A percentile compares a stretch with the other conserved stretches of the same genome.
Evolutionary conservation across 2,797 vertebrate species (phyloP).

Genomic region (Acanthis flammea): DNA sequence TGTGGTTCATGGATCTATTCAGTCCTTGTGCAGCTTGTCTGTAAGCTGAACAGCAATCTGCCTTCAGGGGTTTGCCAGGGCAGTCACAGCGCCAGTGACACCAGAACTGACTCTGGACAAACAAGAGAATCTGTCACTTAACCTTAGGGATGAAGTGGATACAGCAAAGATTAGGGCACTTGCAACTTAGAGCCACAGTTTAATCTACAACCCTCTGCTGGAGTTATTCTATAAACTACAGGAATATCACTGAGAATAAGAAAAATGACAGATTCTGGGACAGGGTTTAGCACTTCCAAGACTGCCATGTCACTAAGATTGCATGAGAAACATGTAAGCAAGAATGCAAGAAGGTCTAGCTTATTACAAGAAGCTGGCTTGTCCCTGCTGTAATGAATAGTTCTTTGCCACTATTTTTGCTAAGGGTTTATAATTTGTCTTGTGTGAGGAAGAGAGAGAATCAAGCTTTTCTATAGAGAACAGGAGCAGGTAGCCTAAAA

Average conservation of each 20-base stretch:
- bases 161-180: background rate
- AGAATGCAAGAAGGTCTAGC: background rate
- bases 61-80: background rate
- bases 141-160: background rate
- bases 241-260: background rate
- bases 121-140: background rate
- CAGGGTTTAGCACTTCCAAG: background rate
- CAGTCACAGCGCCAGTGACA: background rate
- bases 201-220: background rate
- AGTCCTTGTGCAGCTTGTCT: background rate
- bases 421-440: background rate
- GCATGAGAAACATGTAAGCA: background rate
- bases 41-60: background rate
- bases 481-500: background rate
- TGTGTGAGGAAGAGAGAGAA: background rate
- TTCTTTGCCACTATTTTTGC: background rate
- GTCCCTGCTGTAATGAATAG: background rate
- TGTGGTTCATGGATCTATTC: background rate
- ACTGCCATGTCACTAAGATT: background rate
- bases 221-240: background rate
- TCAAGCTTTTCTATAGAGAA: background rate
- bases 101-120: background rate
- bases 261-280: background rate
- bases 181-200: background rate
- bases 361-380: background rate